Conservation (phyloP, 2,888 invertebrate genomes). For the Chromoteleia sp. region DNA sequence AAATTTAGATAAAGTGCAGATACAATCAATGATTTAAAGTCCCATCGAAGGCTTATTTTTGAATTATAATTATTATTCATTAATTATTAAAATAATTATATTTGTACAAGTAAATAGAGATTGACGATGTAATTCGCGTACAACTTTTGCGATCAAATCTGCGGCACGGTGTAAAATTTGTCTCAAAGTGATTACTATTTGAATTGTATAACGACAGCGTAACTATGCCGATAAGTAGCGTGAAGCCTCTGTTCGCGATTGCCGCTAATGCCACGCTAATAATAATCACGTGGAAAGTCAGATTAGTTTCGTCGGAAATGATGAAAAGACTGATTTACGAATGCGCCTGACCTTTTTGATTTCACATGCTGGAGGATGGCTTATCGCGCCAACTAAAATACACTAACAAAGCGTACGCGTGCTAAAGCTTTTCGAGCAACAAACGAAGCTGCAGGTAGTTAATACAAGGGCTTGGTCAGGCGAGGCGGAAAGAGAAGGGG, state of each 20-base stretch:
- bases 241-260: constrained; percentile 4
- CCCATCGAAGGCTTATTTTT: no score
- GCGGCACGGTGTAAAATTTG: not conserved
- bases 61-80: no score
- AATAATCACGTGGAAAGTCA: constrained; percentile 29
- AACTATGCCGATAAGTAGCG: constrained; percentile 12
- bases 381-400: constrained; percentile 27
- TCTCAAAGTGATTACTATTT: not conserved
- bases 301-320: constrained; percentile 25
- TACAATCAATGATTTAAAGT: no score
- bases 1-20: no score
- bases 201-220: not conserved
- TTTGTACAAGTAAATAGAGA: no score
- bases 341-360: constrained; percentile 21
- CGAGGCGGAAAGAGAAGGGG: not conserved
- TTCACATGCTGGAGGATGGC: constrained; percentile 5
- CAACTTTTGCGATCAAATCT: not conserved
- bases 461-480: constrained; percentile 11
- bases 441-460: constrained; percentile 46
- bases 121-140: no score
- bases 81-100: no score
- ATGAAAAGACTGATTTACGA: constrained; percentile 27
- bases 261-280: constrained; percentile 24
- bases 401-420: constrained; percentile 13
- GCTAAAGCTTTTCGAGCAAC: constrained; percentile 18